Evolutionary conservation across 1,140 invertebrate genomes (phyloP), one percentile per base, ranked within the genome.

Genomic region (Formica selysi): DNA sequence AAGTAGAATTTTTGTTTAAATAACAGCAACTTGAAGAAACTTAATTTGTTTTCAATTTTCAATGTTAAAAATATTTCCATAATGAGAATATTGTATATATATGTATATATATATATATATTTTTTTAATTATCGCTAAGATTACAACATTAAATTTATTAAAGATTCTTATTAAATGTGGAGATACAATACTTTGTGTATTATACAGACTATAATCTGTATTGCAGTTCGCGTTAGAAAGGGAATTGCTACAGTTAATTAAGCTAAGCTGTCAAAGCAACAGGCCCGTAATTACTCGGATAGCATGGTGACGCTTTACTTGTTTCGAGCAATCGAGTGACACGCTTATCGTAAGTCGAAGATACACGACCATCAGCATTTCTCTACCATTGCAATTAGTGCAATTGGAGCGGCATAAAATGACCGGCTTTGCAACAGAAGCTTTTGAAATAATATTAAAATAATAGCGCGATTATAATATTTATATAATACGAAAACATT

Each of bases 231-330:
- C 51, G 67, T 44, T 32, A 51, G 68, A 74, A 61, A 61, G 13
- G 38, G 26, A 73, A 83, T 83, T 64, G 26, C 29, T 26, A 36
- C 68, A 22, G 38, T 74, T 73, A 74, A 83, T 83, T 74, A 36
- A 73, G 41, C 54, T 61, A 22, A 83, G 38, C 51, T 41, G 48
- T 61, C 26, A 13, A 26, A 59, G 79, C 36, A 51, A 57, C 26
- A 51, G 36, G 19, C 22, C 26, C 10, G 51, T 81, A 44, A 73
- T 81, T 83, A 44, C 29, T 32, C 26, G 38, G 26, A 32, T 74
- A 48, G 29, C 76, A 44, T 26, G 32, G 44, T 79, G 76, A 80
- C 64, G 54, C 38, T 70, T 61, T 74, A n/a, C 68, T 44, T 61
- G 64, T 59, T 62, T 36, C 79, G 79, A 61, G 54, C 67, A 70